Evolutionary conservation across 2,113 vertebrate species (phyloP).

Genomic region (Nansenia antarctica): DNA sequence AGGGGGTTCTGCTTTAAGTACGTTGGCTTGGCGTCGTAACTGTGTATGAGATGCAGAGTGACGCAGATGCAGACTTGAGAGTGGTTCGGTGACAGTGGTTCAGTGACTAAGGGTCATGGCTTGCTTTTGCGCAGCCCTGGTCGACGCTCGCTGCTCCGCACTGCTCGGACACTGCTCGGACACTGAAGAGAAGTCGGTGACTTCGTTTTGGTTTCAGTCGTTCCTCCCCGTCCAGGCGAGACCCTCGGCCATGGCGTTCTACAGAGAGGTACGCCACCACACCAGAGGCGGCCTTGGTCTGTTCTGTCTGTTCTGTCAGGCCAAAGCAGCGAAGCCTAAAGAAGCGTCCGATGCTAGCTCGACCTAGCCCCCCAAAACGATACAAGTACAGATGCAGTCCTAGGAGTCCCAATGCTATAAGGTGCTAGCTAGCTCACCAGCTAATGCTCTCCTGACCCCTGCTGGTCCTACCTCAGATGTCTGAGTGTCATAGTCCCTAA

Average conservation of each 20-base stretch:
- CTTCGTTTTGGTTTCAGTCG: neutral
- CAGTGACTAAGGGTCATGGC: constrained; percentile 12
- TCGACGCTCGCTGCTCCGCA: neutral
- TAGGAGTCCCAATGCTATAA: no score
- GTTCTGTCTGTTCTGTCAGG: no score
- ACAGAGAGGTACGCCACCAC: neutral
- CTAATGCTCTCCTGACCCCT: no score
- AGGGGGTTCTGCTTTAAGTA: neutral
- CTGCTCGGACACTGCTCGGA: neutral
- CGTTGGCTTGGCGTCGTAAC: neutral
- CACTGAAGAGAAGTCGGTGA: neutral
- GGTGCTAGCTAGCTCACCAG: no score
- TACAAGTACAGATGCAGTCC: no score
- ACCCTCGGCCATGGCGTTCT: neutral
- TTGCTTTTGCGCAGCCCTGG: constrained; percentile 20
- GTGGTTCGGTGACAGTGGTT: neutral
- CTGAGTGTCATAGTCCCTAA: no score
- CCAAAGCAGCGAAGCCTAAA: no score
- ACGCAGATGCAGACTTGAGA: constrained; percentile 9
- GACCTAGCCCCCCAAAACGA: no score
- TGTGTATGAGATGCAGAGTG: constrained; percentile 6
- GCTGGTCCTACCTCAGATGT: no score
- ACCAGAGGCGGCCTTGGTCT: no score
- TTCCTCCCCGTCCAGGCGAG: neutral
- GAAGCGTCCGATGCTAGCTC: no score